Evolutionary conservation across 2,888 invertebrate genomes (phyloP).

Genomic region (Shargacucullia verbasci): DNA sequence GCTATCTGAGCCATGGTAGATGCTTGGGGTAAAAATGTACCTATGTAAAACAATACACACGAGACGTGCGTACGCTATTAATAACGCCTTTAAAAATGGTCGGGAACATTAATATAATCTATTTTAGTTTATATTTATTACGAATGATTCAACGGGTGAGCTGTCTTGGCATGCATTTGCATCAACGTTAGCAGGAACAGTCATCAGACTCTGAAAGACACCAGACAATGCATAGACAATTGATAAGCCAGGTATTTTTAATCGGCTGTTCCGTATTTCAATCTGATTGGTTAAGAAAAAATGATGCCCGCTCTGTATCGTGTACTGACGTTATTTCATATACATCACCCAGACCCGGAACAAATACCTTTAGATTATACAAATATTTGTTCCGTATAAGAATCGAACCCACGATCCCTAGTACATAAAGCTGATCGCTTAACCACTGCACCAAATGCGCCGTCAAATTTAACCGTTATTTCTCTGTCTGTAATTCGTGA

Average conservation of each 20-base stretch:
- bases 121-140: slow-evolving; percentile 41
- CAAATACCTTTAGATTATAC: too few relatives aligned
- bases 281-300: background rate
- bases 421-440: too few relatives aligned
- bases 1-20: background rate
- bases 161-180: slow-evolving; percentile 31
- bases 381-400: too few relatives aligned
- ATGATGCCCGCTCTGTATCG: too few relatives aligned
- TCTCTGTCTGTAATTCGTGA: too few relatives aligned
- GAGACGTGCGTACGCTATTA: slow-evolving; percentile 24
- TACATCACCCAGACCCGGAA: too few relatives aligned
- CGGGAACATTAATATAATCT: slow-evolving; percentile 31
- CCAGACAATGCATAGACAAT: slow-evolving; percentile 4
- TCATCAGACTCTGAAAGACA: slow-evolving; percentile 9
- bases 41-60: slow-evolving; percentile 40
- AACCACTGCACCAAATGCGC: too few relatives aligned
- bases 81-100: slow-evolving; percentile 23
- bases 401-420: too few relatives aligned
- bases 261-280: background rate
- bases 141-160: slow-evolving; percentile 38
- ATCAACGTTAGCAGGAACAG: slow-evolving; percentile 32
- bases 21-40: background rate
- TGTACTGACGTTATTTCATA: too few relatives aligned
- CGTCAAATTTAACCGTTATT: too few relatives aligned
- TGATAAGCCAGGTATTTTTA: background rate